phyloP scores from a whole-genome alignment of 2,888 invertebrate species.

The Agrenia bidenticulata region DNA sequence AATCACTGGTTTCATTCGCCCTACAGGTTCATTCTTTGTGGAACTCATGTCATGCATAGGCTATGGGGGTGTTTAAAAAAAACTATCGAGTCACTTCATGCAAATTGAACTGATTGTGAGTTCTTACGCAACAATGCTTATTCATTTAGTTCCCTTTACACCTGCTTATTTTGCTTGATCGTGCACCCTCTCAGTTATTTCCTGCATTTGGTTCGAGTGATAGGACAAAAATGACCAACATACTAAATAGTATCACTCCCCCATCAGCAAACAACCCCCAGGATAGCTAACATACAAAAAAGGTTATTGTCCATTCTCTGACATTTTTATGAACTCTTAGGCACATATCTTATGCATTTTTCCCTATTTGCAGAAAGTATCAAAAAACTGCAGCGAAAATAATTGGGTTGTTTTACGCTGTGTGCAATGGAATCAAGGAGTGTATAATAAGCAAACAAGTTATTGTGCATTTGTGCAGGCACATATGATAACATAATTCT shows the following conservation, averaged over 20 bases:
- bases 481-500: no score
- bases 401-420: no score
- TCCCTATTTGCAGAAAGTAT: background rate
- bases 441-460: no score
- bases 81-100: conserved; percentile 3
- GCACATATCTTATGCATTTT: background rate
- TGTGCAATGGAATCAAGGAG: no score
- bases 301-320: conserved; percentile 47
- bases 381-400: conserved; percentile 5
- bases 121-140: conserved; percentile 18
- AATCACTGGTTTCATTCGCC: background rate
- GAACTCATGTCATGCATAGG: background rate
- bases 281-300: no score
- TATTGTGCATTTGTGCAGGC: no score
- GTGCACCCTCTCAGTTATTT: conserved; percentile 9
- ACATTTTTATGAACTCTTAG: background rate
- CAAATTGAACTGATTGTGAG: conserved; percentile 6
- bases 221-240: no score
- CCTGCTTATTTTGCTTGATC: conserved; percentile 5
- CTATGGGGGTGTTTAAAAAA: background rate
- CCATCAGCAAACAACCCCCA: no score
- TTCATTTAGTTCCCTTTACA: background rate
- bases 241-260: no score
- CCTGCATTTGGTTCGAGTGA: background rate
- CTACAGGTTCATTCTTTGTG: background rate